phyloP scores from a whole-genome alignment of 1,140 invertebrate species.

The Leptopilina boulardi region DNA sequence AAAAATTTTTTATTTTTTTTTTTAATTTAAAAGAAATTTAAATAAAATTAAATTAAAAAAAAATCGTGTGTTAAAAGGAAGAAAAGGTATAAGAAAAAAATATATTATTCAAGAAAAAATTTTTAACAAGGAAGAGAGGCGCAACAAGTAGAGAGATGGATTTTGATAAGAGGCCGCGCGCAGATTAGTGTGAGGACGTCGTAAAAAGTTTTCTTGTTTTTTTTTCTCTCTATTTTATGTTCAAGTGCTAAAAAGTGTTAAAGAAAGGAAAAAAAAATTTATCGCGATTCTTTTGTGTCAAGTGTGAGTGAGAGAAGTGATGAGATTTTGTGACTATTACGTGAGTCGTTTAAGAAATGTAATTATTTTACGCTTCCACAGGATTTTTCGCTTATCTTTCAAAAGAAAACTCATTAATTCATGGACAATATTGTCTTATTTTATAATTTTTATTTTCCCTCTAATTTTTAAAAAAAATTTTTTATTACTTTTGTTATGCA shows the following conservation, averaged over 20 bases:
- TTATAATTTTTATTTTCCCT: neutral
- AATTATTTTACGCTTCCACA: neutral
- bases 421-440: neutral
- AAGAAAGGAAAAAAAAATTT: neutral
- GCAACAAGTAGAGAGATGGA: constrained; percentile 28
- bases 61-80: too few relatives aligned
- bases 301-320: constrained; percentile 17
- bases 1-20: too few relatives aligned
- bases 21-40: too few relatives aligned
- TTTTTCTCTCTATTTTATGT: neutral
- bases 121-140: neutral
- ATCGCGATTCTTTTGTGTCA: constrained; percentile 14
- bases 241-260: constrained; percentile 8
- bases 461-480: too few relatives aligned
- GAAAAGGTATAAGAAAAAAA: too few relatives aligned
- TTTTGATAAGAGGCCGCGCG: neutral
- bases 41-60: too few relatives aligned
- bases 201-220: constrained; percentile 18
- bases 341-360: constrained; percentile 23
- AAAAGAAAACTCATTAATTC: neutral
- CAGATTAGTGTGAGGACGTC: constrained; percentile 15
- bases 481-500: too few relatives aligned
- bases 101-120: neutral
- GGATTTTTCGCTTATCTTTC: neutral
- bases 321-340: constrained; percentile 28